Evolutionary conservation across 2,888 invertebrate genomes (phyloP).

Genomic region (Lepidocyrtinus sp.): DNA sequence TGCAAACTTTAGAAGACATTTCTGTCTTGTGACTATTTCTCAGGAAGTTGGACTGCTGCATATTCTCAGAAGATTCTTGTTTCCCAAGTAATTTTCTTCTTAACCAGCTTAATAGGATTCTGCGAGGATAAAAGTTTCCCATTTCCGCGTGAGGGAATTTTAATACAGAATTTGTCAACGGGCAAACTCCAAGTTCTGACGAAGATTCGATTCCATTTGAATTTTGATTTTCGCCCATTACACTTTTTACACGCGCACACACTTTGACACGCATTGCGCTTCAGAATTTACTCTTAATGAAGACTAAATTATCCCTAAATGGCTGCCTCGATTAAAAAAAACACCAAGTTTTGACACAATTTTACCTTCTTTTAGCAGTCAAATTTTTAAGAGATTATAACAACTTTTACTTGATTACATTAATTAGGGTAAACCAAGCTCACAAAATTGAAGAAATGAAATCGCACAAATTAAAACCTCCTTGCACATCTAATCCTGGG

Average conservation of each 20-base stretch:
- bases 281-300: background rate
- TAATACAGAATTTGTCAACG: slow-evolving; percentile 46
- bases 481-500: no score
- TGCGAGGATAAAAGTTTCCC: slow-evolving; percentile 59
- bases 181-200: slow-evolving; percentile 49
- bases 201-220: slow-evolving; percentile 21
- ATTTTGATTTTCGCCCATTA: slow-evolving; percentile 45
- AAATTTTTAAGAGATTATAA: background rate
- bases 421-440: no score
- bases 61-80: slow-evolving; percentile 22
- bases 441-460: no score
- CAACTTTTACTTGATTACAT: no score
- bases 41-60: background rate
- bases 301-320: no score
- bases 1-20: background rate
- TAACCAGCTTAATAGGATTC: slow-evolving; percentile 63
- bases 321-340: no score
- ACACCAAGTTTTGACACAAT: background rate
- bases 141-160: slow-evolving; percentile 21
- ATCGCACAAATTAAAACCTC: no score
- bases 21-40: slow-evolving; percentile 33
- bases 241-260: slow-evolving; percentile 39
- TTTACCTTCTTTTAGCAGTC: background rate
- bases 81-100: slow-evolving; percentile 37
- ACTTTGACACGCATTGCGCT: slow-evolving; percentile 46